Conservation (phyloP, 2,797 vertebrate genomes). For the Limosa lapponica region DNA sequence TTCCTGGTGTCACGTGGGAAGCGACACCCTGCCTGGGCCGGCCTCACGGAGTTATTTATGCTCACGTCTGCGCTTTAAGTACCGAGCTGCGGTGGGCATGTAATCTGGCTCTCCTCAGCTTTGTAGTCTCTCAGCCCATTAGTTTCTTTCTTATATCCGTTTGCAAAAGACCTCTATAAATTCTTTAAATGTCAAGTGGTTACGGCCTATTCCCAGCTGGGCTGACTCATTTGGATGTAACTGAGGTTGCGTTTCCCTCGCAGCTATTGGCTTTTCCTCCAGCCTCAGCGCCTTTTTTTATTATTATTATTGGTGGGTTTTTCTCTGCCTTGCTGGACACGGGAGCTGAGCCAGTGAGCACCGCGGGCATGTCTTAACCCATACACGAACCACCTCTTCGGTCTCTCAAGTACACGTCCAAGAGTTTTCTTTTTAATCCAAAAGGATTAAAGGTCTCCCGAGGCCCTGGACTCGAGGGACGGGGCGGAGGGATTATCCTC, state of each 20-base stretch:
- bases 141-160: conserved; percentile 56
- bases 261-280: conserved; percentile 44
- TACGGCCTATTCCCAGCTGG: conserved; percentile 54
- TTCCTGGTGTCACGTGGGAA: not conserved
- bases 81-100: not conserved
- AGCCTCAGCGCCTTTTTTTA: not conserved
- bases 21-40: not conserved
- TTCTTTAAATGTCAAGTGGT: conserved; percentile 53
- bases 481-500: conserved; percentile 2
- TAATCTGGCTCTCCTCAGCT: not conserved
- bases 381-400: not conserved
- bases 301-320: not conserved
- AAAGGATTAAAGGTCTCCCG: conserved; percentile 25
- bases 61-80: not conserved
- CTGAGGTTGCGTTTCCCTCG: conserved; percentile 20
- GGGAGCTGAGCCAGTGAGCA: not conserved
- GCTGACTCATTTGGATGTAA: conserved; percentile 11
- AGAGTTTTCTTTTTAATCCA: conserved; percentile 23
- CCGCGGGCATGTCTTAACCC: not conserved
- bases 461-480: not conserved
- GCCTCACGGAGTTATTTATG: not conserved
- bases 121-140: conserved; percentile 42
- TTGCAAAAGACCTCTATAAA: conserved; percentile 61
- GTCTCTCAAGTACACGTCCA: not conserved
- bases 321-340: not conserved